Evolutionary conservation across 2,888 invertebrate genomes (phyloP).

Genomic region (Plebejus melissa): DNA sequence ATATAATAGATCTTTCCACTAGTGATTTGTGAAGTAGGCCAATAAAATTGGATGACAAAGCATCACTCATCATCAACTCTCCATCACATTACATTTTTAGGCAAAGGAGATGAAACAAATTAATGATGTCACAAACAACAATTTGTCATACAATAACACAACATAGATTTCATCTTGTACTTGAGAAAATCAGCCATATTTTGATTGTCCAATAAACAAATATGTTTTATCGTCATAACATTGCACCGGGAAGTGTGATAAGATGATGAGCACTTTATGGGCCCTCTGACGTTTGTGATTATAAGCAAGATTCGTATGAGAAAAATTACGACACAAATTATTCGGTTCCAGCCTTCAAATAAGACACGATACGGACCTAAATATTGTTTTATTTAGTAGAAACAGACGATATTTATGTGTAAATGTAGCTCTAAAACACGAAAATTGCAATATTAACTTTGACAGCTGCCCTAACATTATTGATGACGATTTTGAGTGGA

Average conservation of each 20-base stretch:
- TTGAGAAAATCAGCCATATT: not conserved
- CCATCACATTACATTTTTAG: not conserved
- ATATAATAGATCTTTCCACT: not conserved
- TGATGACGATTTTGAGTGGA: conserved; percentile 41
- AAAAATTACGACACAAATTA: not conserved
- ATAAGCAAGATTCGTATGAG: not conserved
- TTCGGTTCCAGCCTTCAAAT: not conserved
- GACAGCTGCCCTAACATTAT: conserved; percentile 60
- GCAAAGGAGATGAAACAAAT: not conserved
- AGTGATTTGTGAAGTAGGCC: not conserved
- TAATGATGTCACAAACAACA: not conserved
- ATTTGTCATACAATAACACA: conserved; percentile 5
- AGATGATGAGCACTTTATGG: not conserved
- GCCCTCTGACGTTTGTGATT: conserved; percentile 13
- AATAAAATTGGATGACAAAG: not conserved
- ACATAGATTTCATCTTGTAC: not conserved
- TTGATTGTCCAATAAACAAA: not conserved
- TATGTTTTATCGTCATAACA: not conserved
- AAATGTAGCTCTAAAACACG: conserved; percentile 12
- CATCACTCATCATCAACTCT: not conserved
- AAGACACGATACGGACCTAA: not conserved
- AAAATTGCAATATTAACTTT: conserved; percentile 47
- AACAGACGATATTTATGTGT: not conserved
- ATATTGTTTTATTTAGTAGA: not conserved
- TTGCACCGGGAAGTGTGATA: not conserved